These are phyloP conservation scores for Callimico goeldii DNA, from an alignment of 2,797 vertebrate species.

Conservation along the genomic window DNA sequence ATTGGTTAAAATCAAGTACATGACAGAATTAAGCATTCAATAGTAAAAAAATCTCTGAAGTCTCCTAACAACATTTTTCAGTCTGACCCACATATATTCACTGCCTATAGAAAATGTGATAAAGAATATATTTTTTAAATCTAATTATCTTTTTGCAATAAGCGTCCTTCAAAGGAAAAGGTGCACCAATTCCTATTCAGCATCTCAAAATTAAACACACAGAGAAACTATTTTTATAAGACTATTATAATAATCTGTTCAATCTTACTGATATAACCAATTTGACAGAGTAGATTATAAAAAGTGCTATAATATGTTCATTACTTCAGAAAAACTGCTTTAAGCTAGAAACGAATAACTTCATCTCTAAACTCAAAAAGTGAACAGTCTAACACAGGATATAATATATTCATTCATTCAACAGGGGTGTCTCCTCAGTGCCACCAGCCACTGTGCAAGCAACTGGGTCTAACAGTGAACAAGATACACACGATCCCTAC, in stretches of 20 bases:
- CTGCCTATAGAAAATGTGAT: not conserved
- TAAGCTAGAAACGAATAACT: not conserved
- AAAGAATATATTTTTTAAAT: not conserved
- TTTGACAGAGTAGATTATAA: not conserved
- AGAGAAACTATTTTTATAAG: not conserved
- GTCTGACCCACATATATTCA: not conserved
- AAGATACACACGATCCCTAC: not conserved
- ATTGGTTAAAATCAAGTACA: constrained; percentile 27
- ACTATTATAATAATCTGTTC: constrained; percentile 22
- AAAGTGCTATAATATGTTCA: not conserved
- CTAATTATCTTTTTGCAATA: not conserved
- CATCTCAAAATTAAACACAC: not conserved
- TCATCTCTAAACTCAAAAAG: constrained; percentile 39
- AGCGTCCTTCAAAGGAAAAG: constrained; percentile 44
- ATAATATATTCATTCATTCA: not conserved
- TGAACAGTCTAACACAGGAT: not conserved
- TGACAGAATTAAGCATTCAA: not conserved
- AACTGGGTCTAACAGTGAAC: not conserved
- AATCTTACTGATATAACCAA: constrained; percentile 35
- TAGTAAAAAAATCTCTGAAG: constrained; percentile 38
- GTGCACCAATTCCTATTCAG: constrained; percentile 14
- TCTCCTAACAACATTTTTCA: constrained; percentile 30
- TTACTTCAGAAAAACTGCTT: not conserved
- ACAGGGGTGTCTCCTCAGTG: not conserved
- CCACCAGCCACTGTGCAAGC: not conserved